Conservation (phyloP, 2,113 vertebrate genomes). For the Lipophrys pholis region DNA sequence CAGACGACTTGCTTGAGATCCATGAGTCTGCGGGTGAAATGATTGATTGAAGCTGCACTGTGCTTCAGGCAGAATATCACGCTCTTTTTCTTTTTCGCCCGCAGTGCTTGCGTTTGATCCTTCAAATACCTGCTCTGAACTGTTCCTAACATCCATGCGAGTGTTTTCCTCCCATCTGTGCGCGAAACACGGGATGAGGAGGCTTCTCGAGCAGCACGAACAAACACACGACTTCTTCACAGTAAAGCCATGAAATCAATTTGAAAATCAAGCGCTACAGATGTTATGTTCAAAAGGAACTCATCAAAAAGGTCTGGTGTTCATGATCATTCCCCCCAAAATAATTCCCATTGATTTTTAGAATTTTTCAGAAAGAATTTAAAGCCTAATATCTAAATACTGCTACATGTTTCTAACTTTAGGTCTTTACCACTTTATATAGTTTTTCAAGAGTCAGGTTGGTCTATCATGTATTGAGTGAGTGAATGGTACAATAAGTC, state of each 20-base stretch:
- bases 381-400: too few relatives aligned
- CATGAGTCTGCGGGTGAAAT: background rate
- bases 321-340: background rate
- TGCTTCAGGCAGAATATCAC: background rate
- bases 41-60: background rate
- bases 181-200: too few relatives aligned
- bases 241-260: slow-evolving; percentile 7
- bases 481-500: too few relatives aligned
- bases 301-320: background rate
- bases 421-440: too few relatives aligned
- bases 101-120: background rate
- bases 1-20: slow-evolving; percentile 21
- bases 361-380: too few relatives aligned
- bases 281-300: background rate
- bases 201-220: background rate
- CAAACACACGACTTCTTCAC: background rate
- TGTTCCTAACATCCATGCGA: background rate
- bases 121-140: background rate
- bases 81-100: background rate
- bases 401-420: too few relatives aligned
- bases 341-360: background rate
- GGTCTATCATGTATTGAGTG: too few relatives aligned
- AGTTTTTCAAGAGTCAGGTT: too few relatives aligned
- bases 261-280: background rate
- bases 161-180: background rate